Evolutionary conservation across 2,797 vertebrate genomes (phyloP).

Genomic region (Sciaenops ocellatus): DNA sequence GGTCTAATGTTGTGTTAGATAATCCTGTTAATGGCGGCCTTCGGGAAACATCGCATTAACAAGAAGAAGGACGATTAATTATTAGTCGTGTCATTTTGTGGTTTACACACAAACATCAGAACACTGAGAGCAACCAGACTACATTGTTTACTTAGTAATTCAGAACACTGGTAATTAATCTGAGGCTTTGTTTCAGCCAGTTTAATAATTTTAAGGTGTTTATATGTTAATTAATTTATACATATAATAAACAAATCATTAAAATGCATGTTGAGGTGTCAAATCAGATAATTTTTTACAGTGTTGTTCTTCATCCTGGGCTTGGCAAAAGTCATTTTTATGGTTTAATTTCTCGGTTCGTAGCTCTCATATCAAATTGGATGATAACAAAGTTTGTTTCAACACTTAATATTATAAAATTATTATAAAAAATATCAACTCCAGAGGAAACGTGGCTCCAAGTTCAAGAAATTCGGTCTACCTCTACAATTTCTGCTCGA

Average conservation of each 20-base stretch:
- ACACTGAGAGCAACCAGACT: not conserved
- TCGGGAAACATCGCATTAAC: not conserved
- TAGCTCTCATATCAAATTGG: not conserved
- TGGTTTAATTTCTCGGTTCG: not conserved
- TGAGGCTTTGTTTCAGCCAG: not conserved
- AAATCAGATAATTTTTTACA: not conserved
- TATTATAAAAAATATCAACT: too few relatives aligned
- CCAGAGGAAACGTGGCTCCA: too few relatives aligned
- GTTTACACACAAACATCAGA: not conserved
- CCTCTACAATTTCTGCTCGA: too few relatives aligned
- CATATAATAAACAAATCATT: not conserved
- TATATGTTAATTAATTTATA: too few relatives aligned
- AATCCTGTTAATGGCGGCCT: not conserved
- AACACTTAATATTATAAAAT: too few relatives aligned
- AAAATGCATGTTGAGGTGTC: not conserved
- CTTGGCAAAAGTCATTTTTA: not conserved
- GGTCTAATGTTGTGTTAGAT: not conserved
- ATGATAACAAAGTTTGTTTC: not conserved
- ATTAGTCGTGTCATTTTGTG: not conserved
- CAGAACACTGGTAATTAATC: not conserved
- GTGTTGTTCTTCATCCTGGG: not conserved
- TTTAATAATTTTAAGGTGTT: not conserved
- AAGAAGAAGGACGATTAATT: not conserved
- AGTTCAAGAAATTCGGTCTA: too few relatives aligned
- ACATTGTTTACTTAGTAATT: not conserved